A percentile compares a stretch with the other conserved stretches of the same genome.
phyloP scores from a whole-genome alignment of 2,797 vertebrate genomes.

The Brotula barbata region DNA sequence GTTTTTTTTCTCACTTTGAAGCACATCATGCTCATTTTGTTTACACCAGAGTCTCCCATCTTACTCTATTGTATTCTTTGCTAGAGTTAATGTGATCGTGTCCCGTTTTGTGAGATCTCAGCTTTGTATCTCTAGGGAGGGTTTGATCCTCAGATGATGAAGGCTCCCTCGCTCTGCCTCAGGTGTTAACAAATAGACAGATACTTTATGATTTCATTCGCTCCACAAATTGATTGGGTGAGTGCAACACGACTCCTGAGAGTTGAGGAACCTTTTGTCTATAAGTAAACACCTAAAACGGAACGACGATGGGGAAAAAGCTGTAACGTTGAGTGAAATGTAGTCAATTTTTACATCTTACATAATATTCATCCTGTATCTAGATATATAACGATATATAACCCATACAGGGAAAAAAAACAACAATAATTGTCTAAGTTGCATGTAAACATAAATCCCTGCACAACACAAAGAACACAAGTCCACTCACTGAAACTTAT shows the following conservation, averaged over 20 bases:
- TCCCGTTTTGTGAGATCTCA: constrained; percentile 31
- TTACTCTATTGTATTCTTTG: background rate
- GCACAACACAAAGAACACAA: no score
- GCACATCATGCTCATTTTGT: background rate
- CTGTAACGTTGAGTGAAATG: no score
- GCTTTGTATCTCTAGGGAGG: constrained; percentile 16
- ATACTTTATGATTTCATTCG: constrained; percentile 31
- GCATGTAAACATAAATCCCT: no score
- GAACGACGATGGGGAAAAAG: no score
- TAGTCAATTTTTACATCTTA: no score
- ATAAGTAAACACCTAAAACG: constrained; percentile 8
- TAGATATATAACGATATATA: no score
- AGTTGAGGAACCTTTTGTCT: constrained; percentile 24
- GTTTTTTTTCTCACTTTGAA: background rate
- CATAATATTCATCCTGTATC: no score
- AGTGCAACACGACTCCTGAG: constrained; percentile 32
- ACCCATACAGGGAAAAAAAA: no score
- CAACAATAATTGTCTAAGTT: no score
- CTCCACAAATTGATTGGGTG: constrained; percentile 23
- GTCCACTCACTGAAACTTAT: no score
- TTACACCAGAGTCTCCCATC: background rate
- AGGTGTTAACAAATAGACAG: constrained; percentile 10
- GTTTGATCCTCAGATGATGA: constrained; percentile 38
- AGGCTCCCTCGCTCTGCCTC: constrained; percentile 15
- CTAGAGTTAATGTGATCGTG: constrained; percentile 25